These are phyloP conservation scores for Tokudaia muenninki DNA, from an alignment of 2,797 vertebrate genomes.

Conservation along the genomic window DNA sequence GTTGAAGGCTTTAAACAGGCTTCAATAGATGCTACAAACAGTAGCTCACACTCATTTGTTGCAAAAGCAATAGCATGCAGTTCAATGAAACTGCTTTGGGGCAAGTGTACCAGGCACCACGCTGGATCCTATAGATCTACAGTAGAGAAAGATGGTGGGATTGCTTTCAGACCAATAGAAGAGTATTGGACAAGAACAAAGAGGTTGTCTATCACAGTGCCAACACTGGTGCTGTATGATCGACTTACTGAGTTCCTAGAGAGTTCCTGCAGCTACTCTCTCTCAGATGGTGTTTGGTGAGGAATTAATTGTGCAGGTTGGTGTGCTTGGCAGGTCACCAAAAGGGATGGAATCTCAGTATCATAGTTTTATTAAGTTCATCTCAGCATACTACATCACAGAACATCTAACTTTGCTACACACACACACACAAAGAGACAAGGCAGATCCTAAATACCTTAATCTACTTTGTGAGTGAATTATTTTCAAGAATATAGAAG, in stretches of 20 bases:
- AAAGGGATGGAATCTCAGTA: not conserved
- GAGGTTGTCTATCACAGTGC: not conserved
- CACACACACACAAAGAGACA: not conserved
- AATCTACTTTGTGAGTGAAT: slow-evolving; percentile 21
- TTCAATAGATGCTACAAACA: not conserved
- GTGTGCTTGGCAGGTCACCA: not conserved
- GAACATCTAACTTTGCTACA: not conserved
- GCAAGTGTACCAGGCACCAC: not conserved
- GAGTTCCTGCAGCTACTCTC: not conserved
- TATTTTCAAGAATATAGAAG: not conserved
- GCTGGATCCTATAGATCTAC: not conserved
- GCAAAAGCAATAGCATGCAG: not conserved
- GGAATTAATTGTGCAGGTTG: slow-evolving; percentile 12
- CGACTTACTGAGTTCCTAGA: not conserved
- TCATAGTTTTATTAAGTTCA: not conserved
- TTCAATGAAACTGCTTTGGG: not conserved
- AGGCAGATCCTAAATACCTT: not conserved
- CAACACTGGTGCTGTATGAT: not conserved
- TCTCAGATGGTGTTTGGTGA: not conserved
- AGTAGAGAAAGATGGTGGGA: not conserved
- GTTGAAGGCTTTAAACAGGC: not conserved
- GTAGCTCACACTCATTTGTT: not conserved
- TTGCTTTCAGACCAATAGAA: not conserved
- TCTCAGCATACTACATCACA: not conserved
- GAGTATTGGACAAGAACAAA: not conserved